These are phyloP conservation scores for Cataglyphis hispanica DNA, from an alignment of 1,140 invertebrate genomes.

Conservation along the genomic window DNA sequence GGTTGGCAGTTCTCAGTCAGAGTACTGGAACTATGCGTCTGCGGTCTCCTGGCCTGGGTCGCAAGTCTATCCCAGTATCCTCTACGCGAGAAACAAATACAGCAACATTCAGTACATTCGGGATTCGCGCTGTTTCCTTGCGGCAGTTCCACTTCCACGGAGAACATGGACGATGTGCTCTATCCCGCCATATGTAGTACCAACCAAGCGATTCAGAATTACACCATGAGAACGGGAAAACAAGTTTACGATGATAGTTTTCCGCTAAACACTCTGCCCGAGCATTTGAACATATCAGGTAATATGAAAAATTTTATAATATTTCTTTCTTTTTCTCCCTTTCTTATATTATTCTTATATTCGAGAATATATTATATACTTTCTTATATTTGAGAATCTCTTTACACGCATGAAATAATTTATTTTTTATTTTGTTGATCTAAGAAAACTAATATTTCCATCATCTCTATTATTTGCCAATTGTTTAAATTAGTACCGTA, in stretches of 20 bases:
- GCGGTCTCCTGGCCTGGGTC: constrained; percentile 93
- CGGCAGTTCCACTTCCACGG: constrained; percentile 91
- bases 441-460: not conserved
- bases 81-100: constrained; percentile 85
- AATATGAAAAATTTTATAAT: constrained; percentile 29
- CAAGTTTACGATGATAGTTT: constrained; percentile 91
- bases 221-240: constrained; percentile 92
- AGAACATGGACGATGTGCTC: constrained; percentile 87
- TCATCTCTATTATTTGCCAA: not conserved
- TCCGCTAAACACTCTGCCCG: constrained; percentile 87
- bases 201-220: constrained; percentile 94
- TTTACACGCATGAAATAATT: not conserved
- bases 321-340: not conserved
- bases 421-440: not conserved
- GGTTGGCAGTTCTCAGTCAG: constrained; percentile 94
- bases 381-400: constrained; percentile 17
- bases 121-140: constrained; percentile 93
- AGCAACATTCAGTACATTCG: constrained; percentile 86
- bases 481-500: not conserved
- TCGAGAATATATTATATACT: too few relatives aligned
- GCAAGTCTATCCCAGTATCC: constrained; percentile 89
- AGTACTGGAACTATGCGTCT: constrained; percentile 93
- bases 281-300: constrained; percentile 86
- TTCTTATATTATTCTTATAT: too few relatives aligned
- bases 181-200: constrained; percentile 95